Percentiles rank a stretch among this genome's conserved stretches.
These are phyloP conservation scores for Wiebesia pumilae DNA, from an alignment of 1,140 invertebrate genomes.

Conservation along the genomic window DNA sequence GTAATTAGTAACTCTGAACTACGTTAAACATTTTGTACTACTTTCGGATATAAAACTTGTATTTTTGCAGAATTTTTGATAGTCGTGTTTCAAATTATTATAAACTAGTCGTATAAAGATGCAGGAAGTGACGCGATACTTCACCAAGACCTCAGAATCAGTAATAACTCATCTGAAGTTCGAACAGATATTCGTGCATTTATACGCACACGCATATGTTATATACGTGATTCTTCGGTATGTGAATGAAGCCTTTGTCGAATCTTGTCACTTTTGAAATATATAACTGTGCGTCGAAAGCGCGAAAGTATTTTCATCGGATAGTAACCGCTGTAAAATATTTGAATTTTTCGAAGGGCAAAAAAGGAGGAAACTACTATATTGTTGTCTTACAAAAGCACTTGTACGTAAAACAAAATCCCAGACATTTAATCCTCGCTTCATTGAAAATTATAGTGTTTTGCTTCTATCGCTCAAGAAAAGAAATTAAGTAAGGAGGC, in stretches of 20 bases:
- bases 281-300: neutral
- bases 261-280: neutral
- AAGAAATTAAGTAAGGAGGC: no score
- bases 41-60: no score
- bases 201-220: neutral
- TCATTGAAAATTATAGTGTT: no score
- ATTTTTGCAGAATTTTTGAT: neutral
- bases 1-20: no score
- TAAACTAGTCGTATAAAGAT: neutral
- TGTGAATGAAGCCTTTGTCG: neutral
- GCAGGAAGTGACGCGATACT: neutral
- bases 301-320: slow-evolving; percentile 12
- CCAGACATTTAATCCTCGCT: no score
- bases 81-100: neutral
- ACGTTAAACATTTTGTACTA: no score
- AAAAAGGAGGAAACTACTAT: neutral
- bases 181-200: neutral
- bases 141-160: neutral
- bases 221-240: neutral
- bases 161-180: neutral
- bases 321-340: neutral
- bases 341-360: neutral
- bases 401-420: neutral
- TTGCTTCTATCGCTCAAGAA: no score
- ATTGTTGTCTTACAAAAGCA: neutral